phyloP scores from a whole-genome alignment of 2,888 invertebrate genomes.

The Ophioninae sp. region DNA sequence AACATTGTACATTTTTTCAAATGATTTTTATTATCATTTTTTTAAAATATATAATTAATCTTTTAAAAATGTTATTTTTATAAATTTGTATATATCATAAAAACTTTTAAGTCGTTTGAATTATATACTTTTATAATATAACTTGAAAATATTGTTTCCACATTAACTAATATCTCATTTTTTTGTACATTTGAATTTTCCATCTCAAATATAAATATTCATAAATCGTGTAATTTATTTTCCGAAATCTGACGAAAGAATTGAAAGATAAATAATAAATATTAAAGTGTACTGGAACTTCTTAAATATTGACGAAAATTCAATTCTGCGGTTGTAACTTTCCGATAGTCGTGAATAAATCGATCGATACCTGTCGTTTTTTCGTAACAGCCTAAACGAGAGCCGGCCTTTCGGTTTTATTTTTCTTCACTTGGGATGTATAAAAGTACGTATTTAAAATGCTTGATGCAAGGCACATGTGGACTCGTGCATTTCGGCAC shows the following conservation, averaged over 20 bases:
- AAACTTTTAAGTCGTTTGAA: not conserved
- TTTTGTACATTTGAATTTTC: not conserved
- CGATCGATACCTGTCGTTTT: not conserved
- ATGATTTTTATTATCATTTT: too few relatives aligned
- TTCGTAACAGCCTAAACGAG: not conserved
- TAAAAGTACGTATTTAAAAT: slow-evolving; percentile 32
- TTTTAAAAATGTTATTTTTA: too few relatives aligned
- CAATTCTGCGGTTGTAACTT: not conserved
- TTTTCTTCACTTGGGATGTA: not conserved
- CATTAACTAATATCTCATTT: not conserved
- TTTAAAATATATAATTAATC: too few relatives aligned
- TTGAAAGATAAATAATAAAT: not conserved
- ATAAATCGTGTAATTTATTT: not conserved
- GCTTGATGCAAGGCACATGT: slow-evolving; percentile 40
- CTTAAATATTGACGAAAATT: not conserved
- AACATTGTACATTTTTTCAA: too few relatives aligned
- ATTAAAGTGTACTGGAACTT: not conserved
- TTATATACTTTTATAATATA: not conserved
- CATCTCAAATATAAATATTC: too few relatives aligned
- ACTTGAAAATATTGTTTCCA: not conserved
- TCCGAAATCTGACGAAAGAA: not conserved
- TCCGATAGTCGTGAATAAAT: not conserved
- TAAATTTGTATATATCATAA: too few relatives aligned
- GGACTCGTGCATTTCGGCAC: slow-evolving; percentile 44
- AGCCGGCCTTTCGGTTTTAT: not conserved